phyloP scores from a whole-genome alignment of 2,113 vertebrate genomes.

The Tachuris rubrigastra region DNA sequence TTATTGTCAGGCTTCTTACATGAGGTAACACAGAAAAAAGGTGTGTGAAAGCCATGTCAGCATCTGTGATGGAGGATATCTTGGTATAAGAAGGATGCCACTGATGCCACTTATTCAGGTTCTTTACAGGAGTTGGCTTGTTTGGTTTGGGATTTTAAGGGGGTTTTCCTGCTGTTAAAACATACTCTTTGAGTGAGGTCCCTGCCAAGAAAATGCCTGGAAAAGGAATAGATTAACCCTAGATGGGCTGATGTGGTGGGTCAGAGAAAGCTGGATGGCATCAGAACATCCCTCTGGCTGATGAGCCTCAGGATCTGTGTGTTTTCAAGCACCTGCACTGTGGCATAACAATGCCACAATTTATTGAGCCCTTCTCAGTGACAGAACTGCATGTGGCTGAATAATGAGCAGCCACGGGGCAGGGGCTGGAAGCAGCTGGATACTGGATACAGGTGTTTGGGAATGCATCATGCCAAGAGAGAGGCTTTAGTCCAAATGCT shows the following conservation, averaged over 20 bases:
- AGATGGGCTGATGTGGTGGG: not conserved
- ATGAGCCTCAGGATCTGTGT: not conserved
- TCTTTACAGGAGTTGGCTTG: not conserved
- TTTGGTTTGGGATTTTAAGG: not conserved
- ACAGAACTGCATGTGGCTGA: not conserved
- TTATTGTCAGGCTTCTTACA: not conserved
- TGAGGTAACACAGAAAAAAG: not conserved
- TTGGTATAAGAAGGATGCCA: not conserved
- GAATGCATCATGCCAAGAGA: not conserved
- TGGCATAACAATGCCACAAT: not conserved
- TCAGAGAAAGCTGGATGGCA: not conserved
- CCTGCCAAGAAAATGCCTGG: not conserved
- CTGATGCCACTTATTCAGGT: not conserved
- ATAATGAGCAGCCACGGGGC: not conserved
- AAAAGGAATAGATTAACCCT: not conserved
- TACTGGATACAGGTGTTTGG: not conserved
- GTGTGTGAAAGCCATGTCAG: not conserved
- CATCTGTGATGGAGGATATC: not conserved
- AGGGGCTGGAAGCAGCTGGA: not conserved
- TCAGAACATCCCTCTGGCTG: not conserved
- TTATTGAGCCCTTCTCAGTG: not conserved
- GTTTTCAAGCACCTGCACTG: not conserved
- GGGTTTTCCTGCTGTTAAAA: not conserved
- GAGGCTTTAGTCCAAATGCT: not conserved
- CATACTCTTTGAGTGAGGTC: not conserved